Evolutionary conservation across 1,140 invertebrate genomes (phyloP).

Genomic region (Drosophila dunni): DNA sequence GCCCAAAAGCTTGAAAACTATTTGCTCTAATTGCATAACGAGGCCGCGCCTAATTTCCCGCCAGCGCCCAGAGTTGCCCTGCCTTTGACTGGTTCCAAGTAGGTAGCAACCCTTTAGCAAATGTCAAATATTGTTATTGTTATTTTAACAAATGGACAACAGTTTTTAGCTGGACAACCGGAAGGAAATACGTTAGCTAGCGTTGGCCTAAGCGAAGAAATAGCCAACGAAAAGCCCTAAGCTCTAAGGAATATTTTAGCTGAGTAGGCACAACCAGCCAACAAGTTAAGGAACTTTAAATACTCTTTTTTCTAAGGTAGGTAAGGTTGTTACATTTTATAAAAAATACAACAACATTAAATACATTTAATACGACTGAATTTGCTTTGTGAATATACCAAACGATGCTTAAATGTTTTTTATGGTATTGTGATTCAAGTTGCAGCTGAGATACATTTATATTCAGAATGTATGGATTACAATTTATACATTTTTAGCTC

Average conservation of each 20-base stretch:
- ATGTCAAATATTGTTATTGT: conserved; percentile 57
- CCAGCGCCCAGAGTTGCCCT: background rate
- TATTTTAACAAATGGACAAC: conserved; percentile 72
- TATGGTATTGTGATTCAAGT: too few relatives aligned
- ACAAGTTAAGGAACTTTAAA: background rate
- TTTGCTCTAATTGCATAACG: conserved; percentile 66
- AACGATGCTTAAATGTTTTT: too few relatives aligned
- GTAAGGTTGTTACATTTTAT: too few relatives aligned
- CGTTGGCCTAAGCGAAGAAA: conserved; percentile 7
- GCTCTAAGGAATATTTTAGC: conserved; percentile 24
- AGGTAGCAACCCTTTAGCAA: conserved; percentile 66
- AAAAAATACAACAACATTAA: too few relatives aligned
- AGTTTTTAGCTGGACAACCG: conserved; percentile 27
- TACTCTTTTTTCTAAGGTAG: background rate
- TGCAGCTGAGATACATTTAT: too few relatives aligned
- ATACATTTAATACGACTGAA: too few relatives aligned
- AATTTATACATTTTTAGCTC: too few relatives aligned
- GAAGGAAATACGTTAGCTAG: conserved; percentile 65
- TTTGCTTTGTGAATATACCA: too few relatives aligned
- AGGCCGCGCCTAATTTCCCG: conserved; percentile 53
- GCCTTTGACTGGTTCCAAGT: background rate
- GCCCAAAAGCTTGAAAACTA: conserved; percentile 45
- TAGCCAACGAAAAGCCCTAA: conserved; percentile 18
- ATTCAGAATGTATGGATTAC: too few relatives aligned
- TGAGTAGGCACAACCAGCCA: background rate